Percentiles rank a stretch among this genome's conserved stretches.
phyloP scores from a whole-genome alignment of 2,113 vertebrate genomes.

The Ciconia stormi region DNA sequence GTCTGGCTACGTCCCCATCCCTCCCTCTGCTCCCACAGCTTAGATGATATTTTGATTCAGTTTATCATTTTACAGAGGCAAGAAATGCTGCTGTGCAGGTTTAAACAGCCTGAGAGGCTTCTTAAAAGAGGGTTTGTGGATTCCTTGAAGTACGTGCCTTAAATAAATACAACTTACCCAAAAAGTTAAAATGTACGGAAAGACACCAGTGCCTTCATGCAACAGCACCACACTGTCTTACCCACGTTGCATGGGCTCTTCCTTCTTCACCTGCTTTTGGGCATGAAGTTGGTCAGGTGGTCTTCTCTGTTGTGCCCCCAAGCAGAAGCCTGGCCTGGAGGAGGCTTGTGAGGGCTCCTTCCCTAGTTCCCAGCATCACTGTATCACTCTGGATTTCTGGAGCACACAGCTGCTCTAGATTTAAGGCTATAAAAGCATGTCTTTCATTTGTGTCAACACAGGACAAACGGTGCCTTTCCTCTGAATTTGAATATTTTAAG shows the following conservation, averaged over 20 bases:
- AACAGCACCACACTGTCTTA: neutral
- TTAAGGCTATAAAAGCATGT: neutral
- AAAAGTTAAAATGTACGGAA: neutral
- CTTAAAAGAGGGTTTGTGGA: neutral
- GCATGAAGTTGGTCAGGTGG: neutral
- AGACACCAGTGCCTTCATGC: neutral
- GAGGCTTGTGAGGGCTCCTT: neutral
- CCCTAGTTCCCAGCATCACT: neutral
- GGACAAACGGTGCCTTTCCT: neutral
- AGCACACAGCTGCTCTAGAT: neutral
- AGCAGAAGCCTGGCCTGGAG: neutral
- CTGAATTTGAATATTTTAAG: neutral
- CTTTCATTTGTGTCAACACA: neutral
- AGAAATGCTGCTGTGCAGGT: neutral
- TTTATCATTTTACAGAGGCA: neutral
- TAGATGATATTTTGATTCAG: neutral
- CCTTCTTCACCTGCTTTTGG: neutral
- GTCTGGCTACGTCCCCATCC: neutral
- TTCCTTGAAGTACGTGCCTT: neutral
- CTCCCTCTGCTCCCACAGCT: neutral
- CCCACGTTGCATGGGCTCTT: fast-evolving
- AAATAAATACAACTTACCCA: neutral
- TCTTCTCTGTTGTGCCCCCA: neutral
- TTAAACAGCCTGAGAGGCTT: neutral
- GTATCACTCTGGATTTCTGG: neutral